Conservation (phyloP, 1,140 invertebrate species). For the Drosophila cardini region DNA sequence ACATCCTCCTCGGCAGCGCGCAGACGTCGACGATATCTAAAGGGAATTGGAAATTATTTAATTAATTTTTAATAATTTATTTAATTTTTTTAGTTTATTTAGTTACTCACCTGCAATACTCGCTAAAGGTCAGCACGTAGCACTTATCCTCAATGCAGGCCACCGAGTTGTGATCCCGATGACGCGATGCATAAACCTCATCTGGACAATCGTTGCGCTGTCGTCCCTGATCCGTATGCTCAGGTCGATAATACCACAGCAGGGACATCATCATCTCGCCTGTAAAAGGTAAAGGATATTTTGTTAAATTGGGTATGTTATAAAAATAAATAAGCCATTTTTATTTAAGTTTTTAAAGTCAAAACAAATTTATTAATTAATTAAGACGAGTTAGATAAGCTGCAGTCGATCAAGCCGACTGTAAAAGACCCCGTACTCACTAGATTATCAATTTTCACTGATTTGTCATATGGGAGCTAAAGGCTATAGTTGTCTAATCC, state of each 20-base stretch:
- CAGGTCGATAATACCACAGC: constrained; percentile 98
- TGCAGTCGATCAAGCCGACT: no score
- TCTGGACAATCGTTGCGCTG: constrained; percentile 91
- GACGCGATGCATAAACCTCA: constrained; percentile 97
- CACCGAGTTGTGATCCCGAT: constrained; percentile 96
- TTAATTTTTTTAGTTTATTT: no score
- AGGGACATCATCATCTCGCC: constrained; percentile 99
- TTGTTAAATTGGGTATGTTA: no score
- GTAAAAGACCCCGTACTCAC: no score
- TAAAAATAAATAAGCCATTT: no score
- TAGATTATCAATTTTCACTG: no score
- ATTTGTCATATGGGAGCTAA: no score
- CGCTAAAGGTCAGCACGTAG: constrained; percentile 97
- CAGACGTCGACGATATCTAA: constrained; percentile 86
- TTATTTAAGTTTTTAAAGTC: no score
- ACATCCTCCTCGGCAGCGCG: constrained; percentile 86
- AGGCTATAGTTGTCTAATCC: no score
- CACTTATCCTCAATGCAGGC: constrained; percentile 99
- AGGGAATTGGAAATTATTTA: neutral
- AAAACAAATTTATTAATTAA: no score
- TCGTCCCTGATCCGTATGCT: constrained; percentile 96
- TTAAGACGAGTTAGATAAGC: no score
- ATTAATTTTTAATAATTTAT: neutral
- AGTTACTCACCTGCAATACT: constrained; percentile 95
- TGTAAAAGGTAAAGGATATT: constrained; percentile 83